Base-by-base conservation (phyloP, 1,140 invertebrate species). In the Triops cancriformis region DNA sequence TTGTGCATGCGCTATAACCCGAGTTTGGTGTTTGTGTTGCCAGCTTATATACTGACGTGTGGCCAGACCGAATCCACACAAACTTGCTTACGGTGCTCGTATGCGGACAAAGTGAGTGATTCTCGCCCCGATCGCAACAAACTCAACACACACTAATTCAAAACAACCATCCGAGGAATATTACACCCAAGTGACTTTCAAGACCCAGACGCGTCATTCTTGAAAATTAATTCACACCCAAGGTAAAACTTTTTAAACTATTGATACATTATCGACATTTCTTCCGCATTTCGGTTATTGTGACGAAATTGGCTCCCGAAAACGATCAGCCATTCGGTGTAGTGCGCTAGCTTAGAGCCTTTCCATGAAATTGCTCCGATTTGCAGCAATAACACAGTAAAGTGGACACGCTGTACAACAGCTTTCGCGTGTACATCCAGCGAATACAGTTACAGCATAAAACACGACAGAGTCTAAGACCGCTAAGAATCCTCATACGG, bases 31-130 rank as follows among this genome's bases (percentile, higher is more conserved):
- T 64, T 64, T 64, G 51, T 64, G 51, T 64, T 64, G 51, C 51
- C 51, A 64, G 51, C 51, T 64, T 64, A 64, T 64, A 64, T 64
- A 64, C 51, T 64, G 51, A 64, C 51, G 51, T 64, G 51, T 64
- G 51, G 18, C n/a, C 14, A 64, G 51, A 64, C 51, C n/a, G 51
- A 23, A 64, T 64, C 51, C 51, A 64, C 51, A 64, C 51, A 64
- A 64, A 64, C 51, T 64, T 64, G 51, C 51, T 64, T 64, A 64
- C 51, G 51, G 51, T 64, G 51, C 51, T 64, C 51, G 51, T 64
- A 18, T 64, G 51, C 51, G 51, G 51, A 64, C 51, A 64, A 64
- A 64, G 14, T 23, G 51, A 64, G 51, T 64, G 51, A 64, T 64
- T 64, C 51, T 64, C 51, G n/a, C 51, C 2, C 9, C 51, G 51